Evolutionary conservation across 2,797 vertebrate genomes (phyloP).

Genomic region (Moxostoma hubbsi): DNA sequence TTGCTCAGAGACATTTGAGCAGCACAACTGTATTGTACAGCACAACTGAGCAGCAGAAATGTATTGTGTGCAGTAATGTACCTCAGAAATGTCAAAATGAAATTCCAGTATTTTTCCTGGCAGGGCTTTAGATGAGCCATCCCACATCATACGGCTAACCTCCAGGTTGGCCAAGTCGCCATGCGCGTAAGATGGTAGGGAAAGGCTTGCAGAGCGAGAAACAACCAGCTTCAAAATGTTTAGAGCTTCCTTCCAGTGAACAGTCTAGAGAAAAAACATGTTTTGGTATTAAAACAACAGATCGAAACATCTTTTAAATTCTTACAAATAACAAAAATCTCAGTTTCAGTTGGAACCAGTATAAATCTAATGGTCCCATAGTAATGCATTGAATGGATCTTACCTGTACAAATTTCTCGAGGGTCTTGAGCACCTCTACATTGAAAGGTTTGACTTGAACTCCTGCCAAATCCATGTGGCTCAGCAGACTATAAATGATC

Average conservation of each 20-base stretch:
- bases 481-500: slow-evolving; percentile 96
- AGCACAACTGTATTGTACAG: neutral
- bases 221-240: slow-evolving; percentile 97
- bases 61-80: slow-evolving; percentile 58
- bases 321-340: neutral
- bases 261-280: slow-evolving; percentile 76
- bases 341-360: neutral
- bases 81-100: slow-evolving; percentile 98
- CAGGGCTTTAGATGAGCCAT: slow-evolving; percentile 92
- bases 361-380: neutral
- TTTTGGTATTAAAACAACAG: slow-evolving; percentile 18
- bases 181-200: slow-evolving; percentile 88
- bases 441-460: slow-evolving; percentile 96
- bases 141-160: slow-evolving; percentile 94
- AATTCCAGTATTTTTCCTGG: slow-evolving; percentile 98
- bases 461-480: slow-evolving; percentile 93
- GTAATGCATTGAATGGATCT: slow-evolving; percentile 13
- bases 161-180: slow-evolving; percentile 93
- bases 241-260: slow-evolving; percentile 96
- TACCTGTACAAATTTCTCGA: slow-evolving; percentile 98
- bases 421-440: slow-evolving; percentile 92
- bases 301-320: slow-evolving; percentile 6
- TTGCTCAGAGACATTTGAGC: neutral
- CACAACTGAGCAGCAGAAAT: no score
- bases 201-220: slow-evolving; percentile 94